Base-by-base conservation (phyloP, 2,113 vertebrate genomes). In the Eclectus roratus region DNA sequence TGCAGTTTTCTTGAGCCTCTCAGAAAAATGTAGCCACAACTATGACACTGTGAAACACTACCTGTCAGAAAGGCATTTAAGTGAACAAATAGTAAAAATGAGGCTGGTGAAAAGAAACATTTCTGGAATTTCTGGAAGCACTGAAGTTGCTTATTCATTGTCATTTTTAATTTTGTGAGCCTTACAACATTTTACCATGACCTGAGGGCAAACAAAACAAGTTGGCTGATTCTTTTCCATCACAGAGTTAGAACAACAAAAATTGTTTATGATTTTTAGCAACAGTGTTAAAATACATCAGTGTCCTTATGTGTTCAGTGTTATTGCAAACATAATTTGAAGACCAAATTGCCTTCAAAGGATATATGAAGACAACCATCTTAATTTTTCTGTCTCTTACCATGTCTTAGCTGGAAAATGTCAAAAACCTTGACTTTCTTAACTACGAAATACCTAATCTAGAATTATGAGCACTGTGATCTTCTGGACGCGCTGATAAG, bases 291-390 rank as follows among this genome's bases (percentile, higher is more conserved):
- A 73, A 96, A 96, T 92, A 95, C 47, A 83, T 88, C 25, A 93
- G 6, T 85, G n/a, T 89, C 74, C 87, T 94, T 97, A 93, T 88
- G 71, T 85, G 69, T 93, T 88, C 82, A 64, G 17, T 87, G 81
- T 61, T 91, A 33, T 60, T 24, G 43, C 58, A 96, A 96, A 96
- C 47, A 72, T 43, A 55, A 94, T 93, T 96, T 97, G 76, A 93
- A 97, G 96, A 95, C 71, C 49, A 92, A 95, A 97, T 85, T 93
- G 58, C 76, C 73, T 96, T 94, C 88, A 44, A 35, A 81, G 35
- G 31, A 68, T 93, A 65, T 53, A 80, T 80, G 77, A 95, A 89
- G 71, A 85, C 70, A 33, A 71, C 33, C 43, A 63, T 49, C 33
- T 60, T 92, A 69, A 53, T 91, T 97, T 96, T 91, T 91, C 94